Evolutionary conservation across 2,113 vertebrate species (phyloP).

Genomic region (Grantiella picta): DNA sequence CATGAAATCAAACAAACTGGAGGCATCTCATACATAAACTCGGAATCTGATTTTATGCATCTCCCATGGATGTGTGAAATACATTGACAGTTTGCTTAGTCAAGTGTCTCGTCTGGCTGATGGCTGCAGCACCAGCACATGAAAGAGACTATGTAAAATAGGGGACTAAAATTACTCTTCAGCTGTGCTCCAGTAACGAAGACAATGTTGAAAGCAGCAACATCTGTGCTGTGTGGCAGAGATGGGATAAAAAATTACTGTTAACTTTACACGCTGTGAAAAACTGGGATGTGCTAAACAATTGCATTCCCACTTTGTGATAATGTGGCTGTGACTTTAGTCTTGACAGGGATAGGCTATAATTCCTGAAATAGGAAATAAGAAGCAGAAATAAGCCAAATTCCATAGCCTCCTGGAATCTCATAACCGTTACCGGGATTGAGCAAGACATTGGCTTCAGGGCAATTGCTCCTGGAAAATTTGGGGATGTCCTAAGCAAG

Average conservation of each 20-base stretch:
- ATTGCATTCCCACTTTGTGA: not conserved
- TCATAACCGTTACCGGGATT: not conserved
- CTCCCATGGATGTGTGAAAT: not conserved
- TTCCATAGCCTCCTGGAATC: not conserved
- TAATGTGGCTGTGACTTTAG: not conserved
- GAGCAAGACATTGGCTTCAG: not conserved
- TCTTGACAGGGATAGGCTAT: not conserved
- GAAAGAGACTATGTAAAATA: constrained; percentile 1
- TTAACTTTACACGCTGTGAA: not conserved
- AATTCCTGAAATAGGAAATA: not conserved
- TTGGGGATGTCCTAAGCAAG: not conserved
- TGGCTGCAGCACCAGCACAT: not conserved
- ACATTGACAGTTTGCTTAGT: constrained; percentile 30
- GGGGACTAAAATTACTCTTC: not conserved
- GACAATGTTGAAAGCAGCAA: constrained; percentile 5
- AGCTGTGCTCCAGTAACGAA: not conserved
- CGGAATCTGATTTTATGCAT: not conserved
- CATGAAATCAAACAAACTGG: constrained; percentile 17
- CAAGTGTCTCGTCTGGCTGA: constrained; percentile 44
- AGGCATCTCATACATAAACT: constrained; percentile 1
- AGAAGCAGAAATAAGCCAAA: not conserved
- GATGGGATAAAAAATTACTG: not conserved
- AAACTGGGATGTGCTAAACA: not conserved
- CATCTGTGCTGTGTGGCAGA: not conserved
- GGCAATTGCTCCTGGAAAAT: not conserved